Conservation (phyloP, 2,797 vertebrate species). For the Sciurus vulgaris region DNA sequence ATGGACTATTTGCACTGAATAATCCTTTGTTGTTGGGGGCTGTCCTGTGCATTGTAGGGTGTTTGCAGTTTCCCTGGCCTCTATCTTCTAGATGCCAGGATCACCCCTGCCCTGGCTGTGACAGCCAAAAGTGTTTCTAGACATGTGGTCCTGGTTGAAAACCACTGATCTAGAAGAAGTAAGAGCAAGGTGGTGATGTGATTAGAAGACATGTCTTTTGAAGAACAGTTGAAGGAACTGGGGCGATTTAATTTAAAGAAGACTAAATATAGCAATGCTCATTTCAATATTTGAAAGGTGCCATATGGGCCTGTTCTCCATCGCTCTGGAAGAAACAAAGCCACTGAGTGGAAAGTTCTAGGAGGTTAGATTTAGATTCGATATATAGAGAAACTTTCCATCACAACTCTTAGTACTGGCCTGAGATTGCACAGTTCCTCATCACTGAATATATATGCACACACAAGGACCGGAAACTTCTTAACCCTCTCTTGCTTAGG, state of each 20-base stretch:
- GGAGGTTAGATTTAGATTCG: neutral
- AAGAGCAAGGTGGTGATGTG: neutral
- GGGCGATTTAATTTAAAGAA: neutral
- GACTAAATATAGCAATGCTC: neutral
- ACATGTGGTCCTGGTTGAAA: neutral
- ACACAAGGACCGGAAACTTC: neutral
- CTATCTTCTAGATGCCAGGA: neutral
- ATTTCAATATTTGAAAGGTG: neutral
- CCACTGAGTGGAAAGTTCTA: neutral
- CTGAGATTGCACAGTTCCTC: neutral
- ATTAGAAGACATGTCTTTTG: neutral
- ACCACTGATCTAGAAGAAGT: neutral
- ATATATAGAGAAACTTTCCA: neutral
- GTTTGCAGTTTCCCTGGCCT: neutral
- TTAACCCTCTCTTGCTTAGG: too few relatives aligned
- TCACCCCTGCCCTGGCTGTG: neutral
- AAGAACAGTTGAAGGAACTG: neutral
- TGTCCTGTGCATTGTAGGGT: neutral
- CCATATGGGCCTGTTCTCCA: neutral
- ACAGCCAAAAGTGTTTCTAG: neutral
- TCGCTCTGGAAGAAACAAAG: neutral
- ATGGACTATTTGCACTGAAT: neutral
- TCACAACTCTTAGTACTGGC: neutral
- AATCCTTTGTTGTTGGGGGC: neutral
- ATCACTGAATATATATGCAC: rapidly evolving